Evolutionary conservation across 2,797 vertebrate species (phyloP).

Genomic region (Myripristis jacobus): DNA sequence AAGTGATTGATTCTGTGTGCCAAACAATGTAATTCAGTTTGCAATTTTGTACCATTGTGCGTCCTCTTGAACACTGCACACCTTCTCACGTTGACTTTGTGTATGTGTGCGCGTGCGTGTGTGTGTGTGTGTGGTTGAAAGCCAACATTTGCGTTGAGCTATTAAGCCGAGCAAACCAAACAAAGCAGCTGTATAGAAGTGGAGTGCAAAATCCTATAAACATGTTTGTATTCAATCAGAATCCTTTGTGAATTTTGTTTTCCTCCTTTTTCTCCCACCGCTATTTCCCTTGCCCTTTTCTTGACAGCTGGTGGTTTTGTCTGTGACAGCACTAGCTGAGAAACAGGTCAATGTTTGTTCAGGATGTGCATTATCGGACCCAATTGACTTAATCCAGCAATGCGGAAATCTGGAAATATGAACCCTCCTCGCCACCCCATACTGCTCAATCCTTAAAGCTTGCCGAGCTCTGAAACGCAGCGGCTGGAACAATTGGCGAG

Average conservation of each 20-base stretch:
- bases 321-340: slow-evolving; percentile 47
- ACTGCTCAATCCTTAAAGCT: slow-evolving; percentile 43
- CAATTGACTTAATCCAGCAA: slow-evolving; percentile 75
- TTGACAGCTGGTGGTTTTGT: slow-evolving; percentile 50
- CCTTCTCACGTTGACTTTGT: slow-evolving; percentile 36
- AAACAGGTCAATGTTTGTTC: slow-evolving; percentile 64
- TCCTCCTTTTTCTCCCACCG: slow-evolving; percentile 1
- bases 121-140: slow-evolving; percentile 23
- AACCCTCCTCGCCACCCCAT: slow-evolving; percentile 33
- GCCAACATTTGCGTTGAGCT: slow-evolving; percentile 35
- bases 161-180: slow-evolving; percentile 49
- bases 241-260: slow-evolving; percentile 28
- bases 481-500: slow-evolving; percentile 55
- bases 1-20: slow-evolving; percentile 59
- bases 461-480: slow-evolving; percentile 43
- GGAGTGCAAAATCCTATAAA: slow-evolving; percentile 44
- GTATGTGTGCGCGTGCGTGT: slow-evolving; percentile 33
- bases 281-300: slow-evolving; percentile 23
- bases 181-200: slow-evolving; percentile 41
- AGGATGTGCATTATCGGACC: slow-evolving; percentile 62
- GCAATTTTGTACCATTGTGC: slow-evolving; percentile 51
- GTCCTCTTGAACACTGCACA: slow-evolving; percentile 57
- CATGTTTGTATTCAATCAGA: slow-evolving; percentile 19
- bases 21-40: slow-evolving; percentile 53
- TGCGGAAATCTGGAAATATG: slow-evolving; percentile 67